Conservation (phyloP, 1,140 invertebrate species). For the Heliconius eleuchia region DNA sequence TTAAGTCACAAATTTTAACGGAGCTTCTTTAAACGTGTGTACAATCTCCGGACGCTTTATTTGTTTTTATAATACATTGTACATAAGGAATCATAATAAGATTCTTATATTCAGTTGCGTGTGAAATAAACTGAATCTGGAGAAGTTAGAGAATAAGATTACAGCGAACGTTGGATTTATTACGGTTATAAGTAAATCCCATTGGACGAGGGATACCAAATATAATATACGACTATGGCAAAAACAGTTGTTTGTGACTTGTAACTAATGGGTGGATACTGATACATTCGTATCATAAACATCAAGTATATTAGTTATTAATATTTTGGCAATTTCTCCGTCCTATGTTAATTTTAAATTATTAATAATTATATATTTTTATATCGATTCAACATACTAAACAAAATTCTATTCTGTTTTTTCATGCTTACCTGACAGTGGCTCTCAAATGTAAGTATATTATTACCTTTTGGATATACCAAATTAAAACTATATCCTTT, state of each 20-base stretch:
- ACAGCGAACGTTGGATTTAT: slow-evolving; percentile 69
- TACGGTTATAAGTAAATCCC: slow-evolving; percentile 59
- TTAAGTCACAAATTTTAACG: no score
- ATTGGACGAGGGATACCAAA: slow-evolving; percentile 32
- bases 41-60: no score
- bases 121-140: slow-evolving; percentile 51
- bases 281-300: neutral
- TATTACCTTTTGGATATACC: neutral
- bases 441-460: slow-evolving; percentile 73
- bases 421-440: slow-evolving; percentile 68
- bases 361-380: no score
- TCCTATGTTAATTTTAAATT: neutral
- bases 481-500: neutral
- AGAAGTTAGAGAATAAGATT: slow-evolving; percentile 53
- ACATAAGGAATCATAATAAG: slow-evolving; percentile 34
- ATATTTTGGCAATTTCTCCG: slow-evolving; percentile 1
- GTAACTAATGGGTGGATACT: slow-evolving; percentile 10
- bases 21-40: no score
- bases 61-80: slow-evolving; percentile 13
- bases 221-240: slow-evolving; percentile 5
- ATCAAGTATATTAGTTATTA: neutral
- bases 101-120: slow-evolving; percentile 51
- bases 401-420: slow-evolving; percentile 38
- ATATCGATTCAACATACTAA: no score
- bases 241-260: slow-evolving; percentile 31